A percentile compares a stretch with the other conserved stretches of the same genome.
These are phyloP conservation scores for Drosophila austrosaltans DNA, from an alignment of 2,888 invertebrate genomes.

Conservation along the genomic window DNA sequence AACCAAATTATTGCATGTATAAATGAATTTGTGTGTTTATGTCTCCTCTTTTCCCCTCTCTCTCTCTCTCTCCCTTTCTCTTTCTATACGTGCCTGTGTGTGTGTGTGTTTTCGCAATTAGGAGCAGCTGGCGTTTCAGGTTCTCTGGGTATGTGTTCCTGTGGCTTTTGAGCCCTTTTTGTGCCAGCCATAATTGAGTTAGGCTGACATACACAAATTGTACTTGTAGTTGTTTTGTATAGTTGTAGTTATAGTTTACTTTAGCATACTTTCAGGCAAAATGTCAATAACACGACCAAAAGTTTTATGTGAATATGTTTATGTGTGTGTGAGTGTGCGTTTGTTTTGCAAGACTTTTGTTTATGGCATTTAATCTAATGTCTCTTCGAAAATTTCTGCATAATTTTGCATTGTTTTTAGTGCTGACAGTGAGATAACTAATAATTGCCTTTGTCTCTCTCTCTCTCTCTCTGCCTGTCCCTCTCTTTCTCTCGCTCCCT, in stretches of 20 bases:
- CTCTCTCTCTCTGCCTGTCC: background rate
- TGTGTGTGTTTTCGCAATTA: conserved; percentile 53
- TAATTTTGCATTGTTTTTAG: conserved; percentile 42
- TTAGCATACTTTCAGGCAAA: conserved; percentile 51
- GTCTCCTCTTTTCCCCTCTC: too few species aligned
- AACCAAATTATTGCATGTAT: conserved; percentile 75
- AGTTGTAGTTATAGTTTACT: conserved; percentile 46
- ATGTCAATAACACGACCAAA: conserved; percentile 30
- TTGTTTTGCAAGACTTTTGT: conserved; percentile 40
- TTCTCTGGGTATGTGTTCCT: conserved; percentile 60
- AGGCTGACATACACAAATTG: conserved; percentile 47
- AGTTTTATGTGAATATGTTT: conserved; percentile 29
- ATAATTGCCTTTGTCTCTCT: conserved; percentile 53
- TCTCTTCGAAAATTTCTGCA: conserved; percentile 45
- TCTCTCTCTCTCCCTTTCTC: too few species aligned
- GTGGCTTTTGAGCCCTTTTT: conserved; percentile 74
- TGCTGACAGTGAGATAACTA: conserved; percentile 23
- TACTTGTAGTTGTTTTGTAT: conserved; percentile 30
- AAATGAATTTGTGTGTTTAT: conserved; percentile 59
- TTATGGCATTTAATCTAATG: conserved; percentile 51
- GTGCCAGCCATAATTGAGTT: conserved; percentile 70
- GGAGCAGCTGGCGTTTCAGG: conserved; percentile 69
- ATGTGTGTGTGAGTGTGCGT: background rate
- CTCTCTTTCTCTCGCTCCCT: background rate
- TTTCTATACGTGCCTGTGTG: background rate